Evolutionary conservation across 2,888 invertebrate species (phyloP), one percentile per base, ranked within the genome.

Genomic region (Vesta saturnalis): DNA sequence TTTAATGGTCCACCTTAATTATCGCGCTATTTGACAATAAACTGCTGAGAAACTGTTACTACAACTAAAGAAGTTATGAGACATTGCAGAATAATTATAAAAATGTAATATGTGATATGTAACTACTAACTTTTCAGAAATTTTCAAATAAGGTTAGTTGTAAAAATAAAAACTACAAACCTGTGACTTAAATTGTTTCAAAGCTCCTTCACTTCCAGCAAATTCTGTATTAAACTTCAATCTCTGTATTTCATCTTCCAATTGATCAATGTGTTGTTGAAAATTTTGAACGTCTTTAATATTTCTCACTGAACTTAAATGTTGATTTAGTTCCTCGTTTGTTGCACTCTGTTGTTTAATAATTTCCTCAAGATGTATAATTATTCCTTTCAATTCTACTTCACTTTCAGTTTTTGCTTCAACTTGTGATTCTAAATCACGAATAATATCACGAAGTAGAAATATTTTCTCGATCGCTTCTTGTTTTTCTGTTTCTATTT

Each of bases 401-500:
- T 94, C 93, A 55, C 87, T 87, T 0, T 86, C 83, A 0, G 86
- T 85, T 79, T 92, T 92, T 10, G 86, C 85, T 79, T 93, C 92
- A 0, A 94, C 83, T 79, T 95, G 93, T 0, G 85, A 85, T 80
- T 96, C 95, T 46, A 94, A 83, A 73, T 92, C 92, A 0, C 89
- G 86, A 60, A 95, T 92, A 60, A 94, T 91, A 67, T 95, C 94
- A 30, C 93, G 85, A 14, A 95, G 85, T 10, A 91, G 86, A 76
- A 86, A 86, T 18, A 93, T 89, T 82, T 94, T 94, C 61, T 93
- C 92, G 23, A 91, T 87, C 0, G 92, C 89, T n/a, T 90, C 90
- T 81, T 92, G 90, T 1, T 93, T 83, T 72, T 94, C 94, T 0
- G 86, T 85, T 81, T 95, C 93, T 0, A 90, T 83, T 60, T 90